Conservation (phyloP, 2,888 invertebrate genomes). For the Graphium colonna region DNA sequence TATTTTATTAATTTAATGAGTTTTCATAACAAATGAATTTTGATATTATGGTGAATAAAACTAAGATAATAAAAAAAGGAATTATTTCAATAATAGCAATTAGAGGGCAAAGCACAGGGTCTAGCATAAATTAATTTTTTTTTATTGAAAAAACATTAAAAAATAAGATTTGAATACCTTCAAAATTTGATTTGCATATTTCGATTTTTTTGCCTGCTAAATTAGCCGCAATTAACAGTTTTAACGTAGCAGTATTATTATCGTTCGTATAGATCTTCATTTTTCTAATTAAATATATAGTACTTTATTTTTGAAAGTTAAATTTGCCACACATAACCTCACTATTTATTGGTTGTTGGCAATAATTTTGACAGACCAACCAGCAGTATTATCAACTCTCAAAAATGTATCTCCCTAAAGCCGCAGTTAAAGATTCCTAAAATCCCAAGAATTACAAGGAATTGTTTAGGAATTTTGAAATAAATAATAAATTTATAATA, state of each 20-base stretch:
- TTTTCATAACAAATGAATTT: no score
- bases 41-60: no score
- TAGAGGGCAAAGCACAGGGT: not conserved
- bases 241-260: conserved; percentile 88
- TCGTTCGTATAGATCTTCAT: conserved; percentile 88
- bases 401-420: no score
- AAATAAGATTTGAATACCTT: conserved; percentile 72
- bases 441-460: no score
- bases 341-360: conserved; percentile 2
- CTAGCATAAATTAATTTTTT: not conserved
- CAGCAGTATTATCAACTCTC: no score
- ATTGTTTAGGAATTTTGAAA: no score
- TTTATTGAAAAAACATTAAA: not conserved
- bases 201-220: conserved; percentile 80
- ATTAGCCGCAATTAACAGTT: conserved; percentile 85
- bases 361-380: not conserved
- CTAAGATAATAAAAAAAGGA: not conserved
- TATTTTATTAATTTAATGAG: no score
- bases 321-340: conserved; percentile 18
- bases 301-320: conserved; percentile 20
- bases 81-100: not conserved
- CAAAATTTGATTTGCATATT: conserved; percentile 79
- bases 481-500: no score
- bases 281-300: conserved; percentile 42
- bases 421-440: no score